Base-by-base conservation (phyloP, 92 coral and sea anemone species). In the Chrysogorgia sp. region DNA sequence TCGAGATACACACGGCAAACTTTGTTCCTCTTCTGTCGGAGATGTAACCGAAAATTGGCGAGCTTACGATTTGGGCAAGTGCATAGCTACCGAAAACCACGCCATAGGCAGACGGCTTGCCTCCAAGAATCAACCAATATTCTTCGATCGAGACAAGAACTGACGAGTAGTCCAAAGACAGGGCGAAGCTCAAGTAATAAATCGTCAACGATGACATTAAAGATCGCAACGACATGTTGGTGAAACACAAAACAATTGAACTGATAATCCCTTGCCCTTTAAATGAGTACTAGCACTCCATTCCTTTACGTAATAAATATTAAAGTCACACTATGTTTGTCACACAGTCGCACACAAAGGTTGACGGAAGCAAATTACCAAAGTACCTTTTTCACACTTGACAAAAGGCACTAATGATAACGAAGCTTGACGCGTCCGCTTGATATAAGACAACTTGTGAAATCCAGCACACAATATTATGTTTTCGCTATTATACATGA, bases 71-170 rank as follows among this genome's bases (percentile, higher is more conserved):
- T 56, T 96, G 99, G 14, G 92, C 91, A 10, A 96, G 83, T 7
- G 99, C 99, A 75, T 91, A 96, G 53, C 91, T 92, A 6, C 99
- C 99, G 34, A 89, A 96, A 72, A 89, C 90, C 49, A 89, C 87
- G 37, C 99, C 99, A 32, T 85, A 96, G 28, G 69, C 77, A 33
- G 72, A 77, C 2, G 82, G 69, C 40, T 82, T 80, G 5, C 99
- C 99, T 35, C 83, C 97, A 19, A 96, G 85, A 21, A 82, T 72
- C 9, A 40, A 35, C 99, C 99, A 96, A 35, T 91, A 74, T 56
- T 91, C 92, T 66, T 96, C 88, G 34, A 91, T 80, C 15, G 91
- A 89, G 31, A 89, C 82, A 12, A 92, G 87, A 1, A 87, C 89
- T 34, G 92, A 83, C 24, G 99, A 96, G 68, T 91, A 96, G 75